A percentile compares a stretch with the other conserved stretches of the same genome.
phyloP scores from a whole-genome alignment of 2,888 invertebrate genomes.

The Corythucha ciliata region DNA sequence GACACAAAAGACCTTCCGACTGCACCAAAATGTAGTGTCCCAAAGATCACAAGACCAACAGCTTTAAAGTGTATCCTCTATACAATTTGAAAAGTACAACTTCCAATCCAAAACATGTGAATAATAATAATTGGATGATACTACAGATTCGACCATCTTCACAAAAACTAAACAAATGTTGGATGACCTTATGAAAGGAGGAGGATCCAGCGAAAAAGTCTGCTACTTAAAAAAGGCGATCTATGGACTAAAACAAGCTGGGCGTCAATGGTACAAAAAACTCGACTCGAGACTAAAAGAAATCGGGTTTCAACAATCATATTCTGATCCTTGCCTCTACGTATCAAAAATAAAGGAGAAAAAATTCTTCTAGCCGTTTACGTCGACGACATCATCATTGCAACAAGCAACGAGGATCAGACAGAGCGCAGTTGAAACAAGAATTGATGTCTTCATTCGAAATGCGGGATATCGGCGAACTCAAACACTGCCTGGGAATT shows the following conservation, averaged over 20 bases:
- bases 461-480: background rate
- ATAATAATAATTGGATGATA: no score
- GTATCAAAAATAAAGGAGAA: background rate
- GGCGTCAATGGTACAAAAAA: constrained; percentile 4
- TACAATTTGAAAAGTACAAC: no score
- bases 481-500: constrained; percentile 4
- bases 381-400: constrained; percentile 8
- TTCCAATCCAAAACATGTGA: no score
- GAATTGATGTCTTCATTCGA: background rate
- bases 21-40: no score
- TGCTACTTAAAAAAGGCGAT: constrained; percentile 1
- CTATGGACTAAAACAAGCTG: constrained; percentile 5
- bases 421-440: background rate
- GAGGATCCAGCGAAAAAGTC: background rate
- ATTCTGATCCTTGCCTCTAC: constrained; percentile 5
- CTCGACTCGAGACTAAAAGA: background rate
- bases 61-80: no score
- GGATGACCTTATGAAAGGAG: background rate
- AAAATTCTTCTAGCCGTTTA: constrained; percentile 1
- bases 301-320: background rate
- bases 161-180: background rate
- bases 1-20: no score
- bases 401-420: background rate
- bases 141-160: background rate
- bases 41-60: no score